These are phyloP conservation scores for Hemibagrus wyckioides DNA, from an alignment of 2,113 vertebrate species.

Conservation along the genomic window DNA sequence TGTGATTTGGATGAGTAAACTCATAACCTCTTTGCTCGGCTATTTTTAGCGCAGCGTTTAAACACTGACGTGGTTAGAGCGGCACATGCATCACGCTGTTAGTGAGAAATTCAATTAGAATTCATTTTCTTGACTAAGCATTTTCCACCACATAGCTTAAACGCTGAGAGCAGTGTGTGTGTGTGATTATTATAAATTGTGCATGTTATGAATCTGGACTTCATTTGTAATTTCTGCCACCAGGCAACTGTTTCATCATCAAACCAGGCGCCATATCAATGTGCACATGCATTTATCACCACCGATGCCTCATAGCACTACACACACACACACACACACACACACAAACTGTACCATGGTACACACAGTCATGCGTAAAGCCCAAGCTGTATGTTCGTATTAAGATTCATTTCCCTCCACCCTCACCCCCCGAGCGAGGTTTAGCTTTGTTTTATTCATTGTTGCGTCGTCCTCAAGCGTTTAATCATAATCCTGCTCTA, in stretches of 20 bases:
- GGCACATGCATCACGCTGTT: not conserved
- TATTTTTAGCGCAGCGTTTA: not conserved
- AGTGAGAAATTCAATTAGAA: slow-evolving; percentile 2
- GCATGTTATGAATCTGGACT: slow-evolving; percentile 31
- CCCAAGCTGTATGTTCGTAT: slow-evolving; percentile 2
- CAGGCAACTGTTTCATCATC: slow-evolving; percentile 25
- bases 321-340: not conserved
- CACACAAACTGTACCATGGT: not conserved
- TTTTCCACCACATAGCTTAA: not conserved
- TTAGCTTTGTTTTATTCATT: slow-evolving; percentile 19
- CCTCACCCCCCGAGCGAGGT: not conserved
- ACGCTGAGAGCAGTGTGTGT: not conserved
- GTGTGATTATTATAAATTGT: slow-evolving; percentile 20
- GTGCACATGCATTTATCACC: slow-evolving; percentile 12
- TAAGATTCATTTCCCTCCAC: slow-evolving; percentile 6
- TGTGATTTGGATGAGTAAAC: not conserved
- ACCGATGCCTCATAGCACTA: slow-evolving; percentile 1
- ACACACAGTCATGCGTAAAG: slow-evolving; percentile 1
- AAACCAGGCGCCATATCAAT: slow-evolving; percentile 16
- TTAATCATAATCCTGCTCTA: slow-evolving; percentile 15
- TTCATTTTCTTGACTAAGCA: slow-evolving; percentile 5
- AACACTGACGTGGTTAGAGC: not conserved
- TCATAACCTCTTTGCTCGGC: not conserved
- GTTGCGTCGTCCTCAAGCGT: not conserved
- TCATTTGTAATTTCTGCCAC: slow-evolving; percentile 29